phyloP scores from a whole-genome alignment of 1,140 invertebrate species.

The Apolygus lucorum region DNA sequence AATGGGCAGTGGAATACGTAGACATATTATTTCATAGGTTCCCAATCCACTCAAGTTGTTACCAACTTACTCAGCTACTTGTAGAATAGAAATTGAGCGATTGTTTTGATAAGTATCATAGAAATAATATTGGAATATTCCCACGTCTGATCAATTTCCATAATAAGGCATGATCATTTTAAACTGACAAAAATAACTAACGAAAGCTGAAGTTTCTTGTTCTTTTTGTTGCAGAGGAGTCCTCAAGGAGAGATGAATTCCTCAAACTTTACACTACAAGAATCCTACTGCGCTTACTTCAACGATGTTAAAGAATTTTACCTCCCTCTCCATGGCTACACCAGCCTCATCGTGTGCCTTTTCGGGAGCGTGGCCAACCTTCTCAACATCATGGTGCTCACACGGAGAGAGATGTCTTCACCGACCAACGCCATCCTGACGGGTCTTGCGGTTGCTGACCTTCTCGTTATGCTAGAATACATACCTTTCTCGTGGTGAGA shows the following conservation, averaged over 20 bases:
- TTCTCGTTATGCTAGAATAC: conserved; percentile 88
- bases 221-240: not conserved
- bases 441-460: conserved; percentile 81
- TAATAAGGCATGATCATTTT: no score
- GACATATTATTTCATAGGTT: no score
- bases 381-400: conserved; percentile 90
- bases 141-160: no score
- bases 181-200: no score
- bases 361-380: conserved; percentile 87
- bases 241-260: not conserved
- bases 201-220: no score
- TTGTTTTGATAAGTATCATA: no score
- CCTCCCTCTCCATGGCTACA: conserved; percentile 56
- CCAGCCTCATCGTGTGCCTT: conserved; percentile 70
- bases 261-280: not conserved
- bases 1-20: no score
- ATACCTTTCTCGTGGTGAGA: conserved; percentile 77
- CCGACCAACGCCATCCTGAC: conserved; percentile 86
- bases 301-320: conserved; percentile 37
- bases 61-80: no score
- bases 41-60: no score
- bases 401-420: conserved; percentile 77
- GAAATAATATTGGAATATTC: no score
- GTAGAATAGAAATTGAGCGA: no score
- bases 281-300: conserved; percentile 3